Evolutionary conservation across 2,113 vertebrate genomes (phyloP), one percentile per base, ranked within the genome.

Genomic region (Enhydra lutris): DNA sequence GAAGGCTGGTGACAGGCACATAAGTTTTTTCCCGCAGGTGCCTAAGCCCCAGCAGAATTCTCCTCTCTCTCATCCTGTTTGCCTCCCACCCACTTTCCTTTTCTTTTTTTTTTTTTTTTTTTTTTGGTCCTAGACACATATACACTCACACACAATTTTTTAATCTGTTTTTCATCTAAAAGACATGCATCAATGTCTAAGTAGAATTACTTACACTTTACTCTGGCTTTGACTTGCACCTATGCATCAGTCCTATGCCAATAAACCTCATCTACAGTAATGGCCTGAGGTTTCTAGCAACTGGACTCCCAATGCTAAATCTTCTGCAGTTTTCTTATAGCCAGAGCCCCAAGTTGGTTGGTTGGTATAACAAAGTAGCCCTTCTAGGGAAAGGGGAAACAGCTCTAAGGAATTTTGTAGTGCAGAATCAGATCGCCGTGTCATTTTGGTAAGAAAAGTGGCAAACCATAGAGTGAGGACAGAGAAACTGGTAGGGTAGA

Each of bases 311-410:
- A 2, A 11, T 76, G 10, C 1, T 31, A 42, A 14, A 67, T 81
- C 89, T 97, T 88, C 52, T 93, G 13, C 57, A 79, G 76, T 89
- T 79, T n/a, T 95, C 3, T 93, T 31, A 34, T n/a, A 73, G 63
- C 39, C 45, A 57, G 71, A 94, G n/a, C 55, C 0, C 20, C 83
- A 20, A 67, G 1, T 23, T 91, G 80, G 34, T 91, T 73, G 9
- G 83, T 96, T 95, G 47, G 13, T 50, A 93, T 94, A 98, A 31
- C 59, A 93, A 92, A 42, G 20, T 91, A 63, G 31, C 3, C 82
- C 17, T 89, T 65, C 2, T 20, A 39, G 4, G 12, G 21, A 50
- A 39, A 78, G 3, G 71, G 18, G 12, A 94, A 80, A 74, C 15
- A 63, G 47, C 74, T 55, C 61, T 85, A 47, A 89, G 79, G 36